Evolutionary conservation across 37 sponge, comb jelly and placozoan species (phyloP).

Genomic region (Diacarnus erythraeanus): DNA sequence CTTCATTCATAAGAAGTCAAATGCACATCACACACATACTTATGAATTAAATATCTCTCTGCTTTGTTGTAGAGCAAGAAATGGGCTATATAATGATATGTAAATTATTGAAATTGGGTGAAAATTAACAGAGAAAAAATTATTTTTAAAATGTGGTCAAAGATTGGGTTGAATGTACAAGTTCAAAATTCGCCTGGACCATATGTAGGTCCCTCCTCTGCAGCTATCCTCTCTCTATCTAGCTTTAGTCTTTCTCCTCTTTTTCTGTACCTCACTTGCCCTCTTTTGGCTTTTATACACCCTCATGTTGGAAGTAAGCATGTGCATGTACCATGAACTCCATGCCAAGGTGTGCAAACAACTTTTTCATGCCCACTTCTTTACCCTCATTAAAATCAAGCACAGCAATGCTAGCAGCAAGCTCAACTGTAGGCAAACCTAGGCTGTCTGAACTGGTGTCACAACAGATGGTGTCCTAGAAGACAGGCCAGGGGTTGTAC

Average conservation of each 20-base stretch:
- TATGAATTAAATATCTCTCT: neutral
- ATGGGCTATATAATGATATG: conserved; percentile 8
- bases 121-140: neutral
- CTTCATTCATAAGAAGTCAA: conserved; percentile 1
- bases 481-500: neutral
- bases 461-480: neutral
- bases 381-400: too few species aligned
- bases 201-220: too few species aligned
- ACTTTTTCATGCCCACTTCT: too few species aligned
- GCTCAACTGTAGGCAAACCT: too few species aligned
- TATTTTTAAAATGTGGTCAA: neutral
- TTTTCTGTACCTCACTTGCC: neutral
- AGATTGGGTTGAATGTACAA: too few species aligned
- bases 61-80: conserved; percentile 6
- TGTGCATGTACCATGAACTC: too few species aligned
- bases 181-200: neutral
- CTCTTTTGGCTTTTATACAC: neutral
- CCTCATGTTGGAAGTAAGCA: too few species aligned
- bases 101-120: neutral
- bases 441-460: neutral
- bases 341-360: too few species aligned
- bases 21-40: neutral
- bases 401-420: too few species aligned
- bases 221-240: neutral
- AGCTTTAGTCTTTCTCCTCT: neutral